Conservation (phyloP, 2,797 vertebrate genomes). For the Cirrhinus molitorella region DNA sequence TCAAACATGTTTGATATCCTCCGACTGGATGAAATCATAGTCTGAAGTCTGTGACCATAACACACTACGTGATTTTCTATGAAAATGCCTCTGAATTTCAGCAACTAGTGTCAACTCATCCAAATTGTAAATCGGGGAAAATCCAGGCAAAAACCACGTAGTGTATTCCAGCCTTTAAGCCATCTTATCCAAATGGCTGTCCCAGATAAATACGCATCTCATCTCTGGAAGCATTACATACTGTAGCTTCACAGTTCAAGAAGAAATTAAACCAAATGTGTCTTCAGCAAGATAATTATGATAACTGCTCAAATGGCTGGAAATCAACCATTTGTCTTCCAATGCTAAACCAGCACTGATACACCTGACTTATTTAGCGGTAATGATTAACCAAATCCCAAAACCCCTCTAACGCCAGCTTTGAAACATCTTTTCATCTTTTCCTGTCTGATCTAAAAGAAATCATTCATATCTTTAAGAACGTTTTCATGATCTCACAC, state of each 20-base stretch:
- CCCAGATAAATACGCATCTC: not conserved
- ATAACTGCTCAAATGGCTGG: constrained; percentile 22
- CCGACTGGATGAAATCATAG: no score
- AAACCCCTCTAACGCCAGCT: constrained; percentile 38
- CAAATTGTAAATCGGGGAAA: no score
- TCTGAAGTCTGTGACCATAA: no score
- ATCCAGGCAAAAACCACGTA: no score
- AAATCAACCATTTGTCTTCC: constrained; percentile 49
- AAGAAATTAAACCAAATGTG: not conserved
- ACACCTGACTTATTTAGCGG: constrained; percentile 38
- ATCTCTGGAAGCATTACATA: not conserved
- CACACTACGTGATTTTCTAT: no score
- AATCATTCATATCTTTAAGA: constrained; percentile 17
- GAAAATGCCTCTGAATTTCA: no score
- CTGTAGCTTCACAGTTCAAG: not conserved
- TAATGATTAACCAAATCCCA: constrained; percentile 42
- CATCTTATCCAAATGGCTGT: not conserved
- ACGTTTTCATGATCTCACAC: constrained; percentile 19
- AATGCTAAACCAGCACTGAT: constrained; percentile 25
- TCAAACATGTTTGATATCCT: no score
- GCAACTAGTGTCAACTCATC: no score
- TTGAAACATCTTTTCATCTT: constrained; percentile 40
- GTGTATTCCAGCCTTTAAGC: not conserved
- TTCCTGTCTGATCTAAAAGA: constrained; percentile 27
- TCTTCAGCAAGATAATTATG: not conserved